Conservation (phyloP, 53 echinoderm and acorn worm genomes). For the Apostichopus leukothele region DNA sequence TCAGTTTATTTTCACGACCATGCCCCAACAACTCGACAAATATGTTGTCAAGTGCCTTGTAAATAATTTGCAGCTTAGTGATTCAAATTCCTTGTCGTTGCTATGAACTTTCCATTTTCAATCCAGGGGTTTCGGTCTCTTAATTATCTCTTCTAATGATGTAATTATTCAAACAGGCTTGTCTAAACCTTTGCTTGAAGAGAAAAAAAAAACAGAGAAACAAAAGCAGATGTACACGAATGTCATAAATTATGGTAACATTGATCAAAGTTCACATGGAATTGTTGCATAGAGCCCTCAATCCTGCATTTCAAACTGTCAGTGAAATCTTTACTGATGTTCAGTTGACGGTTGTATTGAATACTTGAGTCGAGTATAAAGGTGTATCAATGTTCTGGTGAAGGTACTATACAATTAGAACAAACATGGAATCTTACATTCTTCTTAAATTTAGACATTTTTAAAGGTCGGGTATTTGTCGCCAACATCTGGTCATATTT, state of each 20-base stretch:
- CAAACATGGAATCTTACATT: no score
- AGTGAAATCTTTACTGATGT: no score
- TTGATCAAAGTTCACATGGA: background rate
- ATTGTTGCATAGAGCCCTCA: no score
- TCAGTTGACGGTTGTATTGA: no score
- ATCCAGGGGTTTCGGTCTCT: slow-evolving; percentile 19
- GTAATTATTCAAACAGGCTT: slow-evolving; percentile 1
- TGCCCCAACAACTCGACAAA: background rate
- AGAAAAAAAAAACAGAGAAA: background rate
- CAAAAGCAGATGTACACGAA: no score
- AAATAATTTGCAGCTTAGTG: slow-evolving; percentile 12
- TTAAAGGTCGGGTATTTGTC: no score
- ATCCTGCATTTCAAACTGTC: no score
- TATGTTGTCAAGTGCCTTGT: slow-evolving; percentile 21
- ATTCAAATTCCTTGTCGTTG: background rate
- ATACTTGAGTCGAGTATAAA: no score
- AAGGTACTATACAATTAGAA: no score
- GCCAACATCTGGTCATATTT: no score
- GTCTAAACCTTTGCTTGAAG: background rate
- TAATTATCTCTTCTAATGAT: slow-evolving; percentile 3
- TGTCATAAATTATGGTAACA: background rate
- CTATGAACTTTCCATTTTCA: slow-evolving; percentile 42
- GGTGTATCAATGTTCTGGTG: no score
- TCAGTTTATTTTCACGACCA: background rate
- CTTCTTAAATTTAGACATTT: no score